A percentile compares a stretch with the other conserved stretches of the same genome.
These are phyloP conservation scores for Lycophotia porphyrea DNA, from an alignment of 2,888 invertebrate species.

Conservation along the genomic window DNA sequence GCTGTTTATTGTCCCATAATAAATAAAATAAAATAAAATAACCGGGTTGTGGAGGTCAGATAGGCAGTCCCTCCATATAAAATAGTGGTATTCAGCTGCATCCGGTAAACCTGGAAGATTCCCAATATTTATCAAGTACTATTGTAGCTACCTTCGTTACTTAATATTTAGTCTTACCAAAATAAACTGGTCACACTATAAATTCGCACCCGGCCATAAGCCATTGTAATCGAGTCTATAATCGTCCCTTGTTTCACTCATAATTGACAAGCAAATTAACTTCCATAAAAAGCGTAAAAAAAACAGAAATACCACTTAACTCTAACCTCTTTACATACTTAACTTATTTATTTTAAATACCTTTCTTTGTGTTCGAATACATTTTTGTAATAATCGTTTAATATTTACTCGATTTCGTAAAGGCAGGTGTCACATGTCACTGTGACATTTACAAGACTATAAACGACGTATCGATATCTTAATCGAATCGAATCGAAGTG, in stretches of 20 bases:
- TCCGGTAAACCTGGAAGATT: no score
- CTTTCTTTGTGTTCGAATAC: conserved; percentile 49
- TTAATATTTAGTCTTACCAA: conserved; percentile 7
- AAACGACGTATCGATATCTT: conserved; percentile 44
- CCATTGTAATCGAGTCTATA: conserved; percentile 20
- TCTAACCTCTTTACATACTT: conserved; percentile 34
- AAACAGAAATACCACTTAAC: conserved; percentile 45
- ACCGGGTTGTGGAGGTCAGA: no score
- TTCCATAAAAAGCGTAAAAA: conserved; percentile 24
- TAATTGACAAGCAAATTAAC: conserved; percentile 51
- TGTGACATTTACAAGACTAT: conserved; percentile 48
- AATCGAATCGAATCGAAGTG: conserved; percentile 41
- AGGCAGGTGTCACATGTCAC: conserved; percentile 56
- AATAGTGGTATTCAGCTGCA: no score
- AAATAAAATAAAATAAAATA: no score
- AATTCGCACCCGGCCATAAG: conserved; percentile 31
- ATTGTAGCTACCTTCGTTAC: background rate
- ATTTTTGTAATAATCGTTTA: conserved; percentile 38
- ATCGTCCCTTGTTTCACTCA: conserved; percentile 22
- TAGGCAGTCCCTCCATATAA: no score
- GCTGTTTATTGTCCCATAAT: no score
- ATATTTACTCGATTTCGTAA: conserved; percentile 45
- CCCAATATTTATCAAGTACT: background rate
- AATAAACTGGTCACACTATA: conserved; percentile 9
- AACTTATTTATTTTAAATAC: conserved; percentile 41